These are phyloP conservation scores for Cerastoderma edule DNA, from an alignment of 2,888 invertebrate genomes.

Conservation along the genomic window DNA sequence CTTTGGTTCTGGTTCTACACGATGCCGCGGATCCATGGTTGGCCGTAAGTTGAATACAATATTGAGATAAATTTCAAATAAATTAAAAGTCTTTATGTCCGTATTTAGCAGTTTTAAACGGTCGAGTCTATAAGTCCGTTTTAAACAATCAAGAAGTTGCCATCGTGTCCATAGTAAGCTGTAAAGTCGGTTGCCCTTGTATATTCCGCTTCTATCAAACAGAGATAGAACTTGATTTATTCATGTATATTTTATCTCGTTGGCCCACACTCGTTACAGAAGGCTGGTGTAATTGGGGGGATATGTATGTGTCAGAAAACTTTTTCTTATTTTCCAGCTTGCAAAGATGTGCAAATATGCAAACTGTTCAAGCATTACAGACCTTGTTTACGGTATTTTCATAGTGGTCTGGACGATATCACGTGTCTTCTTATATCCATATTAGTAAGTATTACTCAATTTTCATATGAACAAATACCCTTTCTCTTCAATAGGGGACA, in stretches of 20 bases:
- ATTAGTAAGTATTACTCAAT: conserved; percentile 81
- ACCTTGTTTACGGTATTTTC: conserved; percentile 93
- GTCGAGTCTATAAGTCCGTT: not conserved
- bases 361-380: conserved; percentile 93
- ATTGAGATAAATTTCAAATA: not conserved
- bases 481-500: too few relatives aligned
- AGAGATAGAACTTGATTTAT: not conserved
- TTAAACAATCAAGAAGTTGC: not conserved
- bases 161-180: not conserved
- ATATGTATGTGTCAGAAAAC: not conserved
- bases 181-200: not conserved
- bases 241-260: not conserved
- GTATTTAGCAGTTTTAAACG: not conserved
- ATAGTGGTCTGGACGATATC: conserved; percentile 96
- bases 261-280: not conserved
- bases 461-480: too few relatives aligned
- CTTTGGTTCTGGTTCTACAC: conserved; percentile 88
- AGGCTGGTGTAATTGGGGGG: not conserved
- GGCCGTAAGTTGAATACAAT: conserved; percentile 80
- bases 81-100: not conserved
- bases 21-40: conserved; percentile 84
- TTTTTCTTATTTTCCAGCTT: conserved; percentile 86
- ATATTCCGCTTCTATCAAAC: not conserved
- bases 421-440: conserved; percentile 94
- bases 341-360: conserved; percentile 98